Evolutionary conservation across 1,140 invertebrate genomes (phyloP), one percentile per base, ranked within the genome.

Genomic region (Oryctes rhinoceros): DNA sequence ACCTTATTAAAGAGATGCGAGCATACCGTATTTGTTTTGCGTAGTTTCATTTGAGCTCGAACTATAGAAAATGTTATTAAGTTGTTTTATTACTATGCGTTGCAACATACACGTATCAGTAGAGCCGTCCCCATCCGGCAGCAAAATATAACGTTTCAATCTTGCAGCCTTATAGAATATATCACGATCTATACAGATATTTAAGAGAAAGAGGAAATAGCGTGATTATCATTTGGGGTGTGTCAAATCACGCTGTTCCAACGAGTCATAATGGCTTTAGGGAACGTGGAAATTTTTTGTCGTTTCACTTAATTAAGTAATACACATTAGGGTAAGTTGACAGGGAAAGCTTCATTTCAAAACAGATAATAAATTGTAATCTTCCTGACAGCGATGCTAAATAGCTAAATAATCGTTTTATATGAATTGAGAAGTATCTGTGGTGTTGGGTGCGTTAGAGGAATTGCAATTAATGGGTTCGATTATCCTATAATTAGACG

Each of bases 241-340:
- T 71, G 65, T 71, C 65, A 71, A 71, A 71, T 71, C 65, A 71
- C 65, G 65, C 65, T 71, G 65, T 71, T 71, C 24, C 65, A 71
- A 37, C 24, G 65, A 71, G 24, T 71, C 65, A 71, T 71, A 71
- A 71, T 71, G 24, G 35, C 18, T 71, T 71, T 37, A 18, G 20
- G 65, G 65, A 24, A 24, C 37, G 65, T 37, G 24, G 18, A 71
- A 9, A 71, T 71, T 71, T 71, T 71, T 71, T 37, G 65, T 35
- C 35, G 24, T 71, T 71, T 24, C 65, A 35, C 7, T 71, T 71
- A 71, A 71, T 71, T 71, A 71, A 15, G 24, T 37, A 71, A 71
- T 71, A 71, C 37, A 71, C 24, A 71, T 37, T 71, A 71, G 24
- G 35, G 65, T 37, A 71, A 24, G 65, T 35, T 71, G 35, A 71